Conservation (phyloP, 2,113 vertebrate species). For the Solenodon paradoxus region DNA sequence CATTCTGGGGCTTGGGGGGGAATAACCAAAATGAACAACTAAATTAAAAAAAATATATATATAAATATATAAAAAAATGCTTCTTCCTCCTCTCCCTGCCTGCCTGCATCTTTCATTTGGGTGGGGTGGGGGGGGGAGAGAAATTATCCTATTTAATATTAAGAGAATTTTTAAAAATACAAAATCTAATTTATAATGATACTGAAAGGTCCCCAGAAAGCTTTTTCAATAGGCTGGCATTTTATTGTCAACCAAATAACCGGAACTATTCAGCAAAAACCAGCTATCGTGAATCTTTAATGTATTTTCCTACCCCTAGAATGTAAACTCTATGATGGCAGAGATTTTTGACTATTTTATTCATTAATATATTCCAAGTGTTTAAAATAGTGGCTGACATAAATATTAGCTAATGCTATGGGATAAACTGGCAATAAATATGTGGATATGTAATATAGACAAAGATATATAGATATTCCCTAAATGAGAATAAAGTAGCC, state of each 20-base stretch:
- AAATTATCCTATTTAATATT: background rate
- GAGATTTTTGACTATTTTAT: background rate
- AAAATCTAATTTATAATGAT: background rate
- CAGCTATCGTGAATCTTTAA: background rate
- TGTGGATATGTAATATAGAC: background rate
- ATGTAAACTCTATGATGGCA: background rate
- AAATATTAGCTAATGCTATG: background rate
- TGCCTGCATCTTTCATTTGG: too few species aligned
- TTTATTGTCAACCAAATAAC: background rate
- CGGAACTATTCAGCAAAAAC: background rate
- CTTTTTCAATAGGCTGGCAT: conserved; percentile 25
- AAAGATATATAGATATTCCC: background rate
- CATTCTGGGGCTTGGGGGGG: too few species aligned
- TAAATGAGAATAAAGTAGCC: background rate
- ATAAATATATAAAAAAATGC: too few species aligned
- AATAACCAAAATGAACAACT: too few species aligned
- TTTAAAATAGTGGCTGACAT: background rate
- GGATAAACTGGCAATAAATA: background rate
- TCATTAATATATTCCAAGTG: background rate
- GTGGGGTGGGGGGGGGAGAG: too few species aligned
- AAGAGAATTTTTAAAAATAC: background rate
- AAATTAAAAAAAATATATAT: too few species aligned
- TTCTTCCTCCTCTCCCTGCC: too few species aligned
- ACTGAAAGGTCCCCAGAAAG: background rate
- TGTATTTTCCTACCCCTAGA: background rate